Evolutionary conservation across 1,140 invertebrate species (phyloP).

Genomic region (Cylas formicarius): DNA sequence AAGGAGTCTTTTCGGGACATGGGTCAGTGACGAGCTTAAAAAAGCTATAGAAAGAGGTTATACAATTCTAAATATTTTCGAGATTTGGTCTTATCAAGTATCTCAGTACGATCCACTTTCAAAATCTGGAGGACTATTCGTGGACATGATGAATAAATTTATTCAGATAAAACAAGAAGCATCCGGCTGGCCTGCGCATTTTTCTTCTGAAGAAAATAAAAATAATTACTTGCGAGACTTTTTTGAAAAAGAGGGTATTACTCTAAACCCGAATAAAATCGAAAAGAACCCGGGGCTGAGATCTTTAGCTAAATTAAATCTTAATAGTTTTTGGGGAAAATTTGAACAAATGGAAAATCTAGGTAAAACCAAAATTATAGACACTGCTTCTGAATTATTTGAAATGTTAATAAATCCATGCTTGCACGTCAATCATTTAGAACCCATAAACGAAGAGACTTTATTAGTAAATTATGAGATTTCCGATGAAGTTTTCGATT

Average conservation of each 20-base stretch:
- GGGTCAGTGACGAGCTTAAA: conserved; percentile 37
- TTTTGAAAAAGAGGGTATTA: conserved; percentile 37
- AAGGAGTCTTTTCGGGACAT: conserved; percentile 37
- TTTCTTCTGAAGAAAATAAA: conserved; percentile 28
- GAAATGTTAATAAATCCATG: conserved; percentile 5
- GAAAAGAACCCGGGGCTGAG: conserved; percentile 36
- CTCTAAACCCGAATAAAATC: conserved; percentile 36
- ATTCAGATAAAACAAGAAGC: conserved; percentile 38
- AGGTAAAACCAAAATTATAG: not conserved
- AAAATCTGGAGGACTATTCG: conserved; percentile 31
- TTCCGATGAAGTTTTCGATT: conserved; percentile 2
- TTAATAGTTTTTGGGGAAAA: conserved; percentile 39
- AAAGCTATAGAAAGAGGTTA: conserved; percentile 29
- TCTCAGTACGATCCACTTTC: conserved; percentile 14
- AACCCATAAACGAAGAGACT: not conserved
- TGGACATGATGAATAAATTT: conserved; percentile 35
- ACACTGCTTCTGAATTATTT: conserved; percentile 7
- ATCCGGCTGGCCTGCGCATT: conserved; percentile 33
- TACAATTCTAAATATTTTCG: conserved; percentile 34
- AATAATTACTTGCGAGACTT: conserved; percentile 38
- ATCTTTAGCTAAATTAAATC: conserved; percentile 34
- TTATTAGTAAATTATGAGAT: conserved; percentile 9
- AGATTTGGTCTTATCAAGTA: conserved; percentile 40
- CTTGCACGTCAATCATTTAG: conserved; percentile 2
- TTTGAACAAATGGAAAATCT: conserved; percentile 6